Evolutionary conservation across 2,888 invertebrate species (phyloP).

Genomic region (Cyclophora punctaria): DNA sequence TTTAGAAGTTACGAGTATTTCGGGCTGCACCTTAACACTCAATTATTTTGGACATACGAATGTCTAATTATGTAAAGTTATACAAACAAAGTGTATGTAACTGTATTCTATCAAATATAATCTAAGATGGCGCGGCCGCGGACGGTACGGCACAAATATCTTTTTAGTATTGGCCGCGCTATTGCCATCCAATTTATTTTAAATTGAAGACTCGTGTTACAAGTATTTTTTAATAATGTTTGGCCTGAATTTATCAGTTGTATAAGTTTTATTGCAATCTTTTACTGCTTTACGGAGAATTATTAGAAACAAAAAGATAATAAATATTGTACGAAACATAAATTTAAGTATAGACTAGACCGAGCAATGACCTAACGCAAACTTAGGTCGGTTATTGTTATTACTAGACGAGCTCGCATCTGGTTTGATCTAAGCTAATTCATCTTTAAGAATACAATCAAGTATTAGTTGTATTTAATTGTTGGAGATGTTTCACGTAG

Average conservation of each 20-base stretch:
- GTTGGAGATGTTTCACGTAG: no score
- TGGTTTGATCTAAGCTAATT: no score
- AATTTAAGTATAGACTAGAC: no score
- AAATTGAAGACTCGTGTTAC: constrained; percentile 21
- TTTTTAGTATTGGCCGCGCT: constrained; percentile 2
- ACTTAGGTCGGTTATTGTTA: no score
- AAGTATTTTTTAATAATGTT: constrained; percentile 9
- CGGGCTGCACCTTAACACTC: constrained; percentile 24
- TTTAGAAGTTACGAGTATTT: constrained; percentile 14
- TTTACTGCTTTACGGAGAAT: no score
- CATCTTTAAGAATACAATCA: no score
- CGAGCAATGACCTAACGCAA: no score
- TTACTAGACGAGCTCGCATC: no score
- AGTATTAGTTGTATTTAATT: no score
- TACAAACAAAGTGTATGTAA: constrained; percentile 17
- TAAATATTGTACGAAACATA: background rate
- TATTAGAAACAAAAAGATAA: background rate
- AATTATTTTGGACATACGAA: constrained; percentile 26
- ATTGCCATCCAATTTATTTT: constrained; percentile 15
- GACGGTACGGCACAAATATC: constrained; percentile 15
- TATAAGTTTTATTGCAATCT: constrained; percentile 2
- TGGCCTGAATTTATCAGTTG: constrained; percentile 15
- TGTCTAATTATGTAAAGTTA: constrained; percentile 17
- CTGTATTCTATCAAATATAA: constrained; percentile 11
- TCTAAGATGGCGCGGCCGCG: constrained; percentile 8